Conservation (phyloP, 1,140 invertebrate species). For the Eurosta solidaginis region DNA sequence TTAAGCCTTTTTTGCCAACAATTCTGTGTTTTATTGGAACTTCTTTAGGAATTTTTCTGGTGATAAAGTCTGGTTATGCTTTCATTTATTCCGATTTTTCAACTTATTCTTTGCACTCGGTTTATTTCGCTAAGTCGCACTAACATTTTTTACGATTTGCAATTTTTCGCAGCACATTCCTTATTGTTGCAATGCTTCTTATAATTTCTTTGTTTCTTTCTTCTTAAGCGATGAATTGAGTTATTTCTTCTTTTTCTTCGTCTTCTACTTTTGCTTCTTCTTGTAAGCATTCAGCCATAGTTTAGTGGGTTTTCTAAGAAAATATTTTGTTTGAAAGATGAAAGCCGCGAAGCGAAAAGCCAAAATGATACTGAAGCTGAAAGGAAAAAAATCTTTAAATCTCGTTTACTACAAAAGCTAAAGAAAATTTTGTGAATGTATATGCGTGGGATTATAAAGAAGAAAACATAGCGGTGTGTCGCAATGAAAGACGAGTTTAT, state of each 20-base stretch:
- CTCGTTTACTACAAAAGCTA: not conserved
- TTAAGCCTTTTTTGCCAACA: constrained; percentile 34
- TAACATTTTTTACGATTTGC: not conserved
- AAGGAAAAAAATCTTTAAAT: not conserved
- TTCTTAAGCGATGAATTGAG: not conserved
- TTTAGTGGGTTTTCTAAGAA: not conserved
- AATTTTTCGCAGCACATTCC: not conserved
- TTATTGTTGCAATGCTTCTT: not conserved
- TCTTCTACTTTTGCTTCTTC: not conserved
- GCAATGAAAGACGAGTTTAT: constrained; percentile 7
- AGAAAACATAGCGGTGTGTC: not conserved
- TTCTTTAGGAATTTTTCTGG: constrained; percentile 32
- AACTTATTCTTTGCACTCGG: constrained; percentile 39
- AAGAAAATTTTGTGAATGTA: no score
- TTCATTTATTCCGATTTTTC: constrained; percentile 17
- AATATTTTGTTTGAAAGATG: not conserved
- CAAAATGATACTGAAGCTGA: not conserved
- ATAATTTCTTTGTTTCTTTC: not conserved
- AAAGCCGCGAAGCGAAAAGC: not conserved
- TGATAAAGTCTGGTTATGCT: constrained; percentile 18
- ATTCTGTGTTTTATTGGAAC: constrained; percentile 31
- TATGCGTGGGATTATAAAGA: no score
- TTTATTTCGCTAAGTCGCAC: constrained; percentile 34
- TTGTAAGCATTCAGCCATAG: not conserved
- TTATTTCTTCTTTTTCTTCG: not conserved